Percentiles rank a stretch among this genome's conserved stretches.
These are phyloP conservation scores for Nipponacmea schrenckii DNA, from an alignment of 2,888 invertebrate species.

Conservation along the genomic window DNA sequence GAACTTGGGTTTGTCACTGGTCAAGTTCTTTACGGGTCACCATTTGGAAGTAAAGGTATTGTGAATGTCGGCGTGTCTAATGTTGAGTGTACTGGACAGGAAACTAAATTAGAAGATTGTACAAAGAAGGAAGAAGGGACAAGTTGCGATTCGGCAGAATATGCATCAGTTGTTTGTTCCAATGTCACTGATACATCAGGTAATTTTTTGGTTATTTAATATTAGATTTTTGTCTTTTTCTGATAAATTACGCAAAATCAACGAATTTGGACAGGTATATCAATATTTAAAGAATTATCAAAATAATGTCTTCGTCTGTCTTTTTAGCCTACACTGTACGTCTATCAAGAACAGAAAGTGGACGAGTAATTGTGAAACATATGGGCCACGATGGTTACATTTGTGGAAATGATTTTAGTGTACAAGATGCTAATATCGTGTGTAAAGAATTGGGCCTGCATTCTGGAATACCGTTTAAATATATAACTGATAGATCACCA, in stretches of 20 bases:
- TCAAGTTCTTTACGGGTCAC: constrained; percentile 41
- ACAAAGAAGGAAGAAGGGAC: constrained; percentile 13
- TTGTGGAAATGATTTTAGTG: constrained; percentile 45
- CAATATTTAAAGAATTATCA: no score
- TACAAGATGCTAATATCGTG: constrained; percentile 41
- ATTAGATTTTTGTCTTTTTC: neutral
- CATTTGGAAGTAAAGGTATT: constrained; percentile 35
- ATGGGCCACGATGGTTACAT: constrained; percentile 43
- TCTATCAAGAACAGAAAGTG: constrained; percentile 33
- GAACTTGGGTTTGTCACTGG: constrained; percentile 67
- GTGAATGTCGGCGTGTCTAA: constrained; percentile 40
- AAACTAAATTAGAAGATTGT: constrained; percentile 41
- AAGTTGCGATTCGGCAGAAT: constrained; percentile 35
- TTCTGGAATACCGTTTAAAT: neutral
- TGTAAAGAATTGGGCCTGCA: constrained; percentile 42
- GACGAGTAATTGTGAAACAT: constrained; percentile 38
- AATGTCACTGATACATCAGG: constrained; percentile 13
- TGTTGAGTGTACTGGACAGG: constrained; percentile 69
- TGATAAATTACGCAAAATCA: no score
- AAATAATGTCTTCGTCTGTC: no score
- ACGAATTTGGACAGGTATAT: no score
- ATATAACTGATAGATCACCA: neutral
- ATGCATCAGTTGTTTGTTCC: constrained; percentile 57
- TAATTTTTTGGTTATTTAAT: neutral
- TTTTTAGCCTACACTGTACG: constrained; percentile 31